These are phyloP conservation scores for Dysmachus trigonus DNA, from an alignment of 2,888 invertebrate species.

Conservation along the genomic window DNA sequence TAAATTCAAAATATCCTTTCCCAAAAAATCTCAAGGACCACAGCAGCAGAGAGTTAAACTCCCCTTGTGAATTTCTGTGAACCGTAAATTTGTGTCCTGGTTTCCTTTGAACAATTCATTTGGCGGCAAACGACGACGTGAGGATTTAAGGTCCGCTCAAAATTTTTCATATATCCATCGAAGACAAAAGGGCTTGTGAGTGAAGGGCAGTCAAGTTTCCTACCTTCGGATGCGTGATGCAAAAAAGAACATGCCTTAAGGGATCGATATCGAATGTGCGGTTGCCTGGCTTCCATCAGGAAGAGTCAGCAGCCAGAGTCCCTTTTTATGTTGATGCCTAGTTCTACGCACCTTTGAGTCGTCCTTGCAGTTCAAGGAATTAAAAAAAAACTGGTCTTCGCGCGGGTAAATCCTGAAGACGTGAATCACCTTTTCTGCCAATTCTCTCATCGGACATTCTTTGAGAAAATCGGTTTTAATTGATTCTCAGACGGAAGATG, in stretches of 20 bases:
- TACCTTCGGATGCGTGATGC: not conserved
- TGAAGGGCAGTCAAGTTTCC: not conserved
- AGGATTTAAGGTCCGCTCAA: not conserved
- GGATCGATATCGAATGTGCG: not conserved
- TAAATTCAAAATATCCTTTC: not conserved
- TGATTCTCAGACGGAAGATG: not conserved
- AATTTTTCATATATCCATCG: not conserved
- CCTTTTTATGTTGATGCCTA: not conserved
- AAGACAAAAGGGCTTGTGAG: not conserved
- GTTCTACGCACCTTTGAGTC: not conserved
- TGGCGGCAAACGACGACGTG: not conserved
- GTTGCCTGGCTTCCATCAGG: not conserved
- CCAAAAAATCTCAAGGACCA: not conserved
- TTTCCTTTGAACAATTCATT: not conserved
- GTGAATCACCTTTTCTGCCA: not conserved
- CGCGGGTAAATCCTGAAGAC: not conserved
- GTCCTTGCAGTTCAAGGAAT: not conserved
- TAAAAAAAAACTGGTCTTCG: not conserved
- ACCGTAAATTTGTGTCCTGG: not conserved
- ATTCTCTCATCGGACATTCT: not conserved
- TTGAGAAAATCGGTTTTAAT: not conserved
- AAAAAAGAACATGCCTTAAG: not conserved
- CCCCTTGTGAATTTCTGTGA: not conserved
- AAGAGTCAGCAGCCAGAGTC: not conserved
- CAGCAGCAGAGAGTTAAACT: not conserved